Conservation (phyloP, 2,113 vertebrate species). For the Poicephalus meyeri region DNA sequence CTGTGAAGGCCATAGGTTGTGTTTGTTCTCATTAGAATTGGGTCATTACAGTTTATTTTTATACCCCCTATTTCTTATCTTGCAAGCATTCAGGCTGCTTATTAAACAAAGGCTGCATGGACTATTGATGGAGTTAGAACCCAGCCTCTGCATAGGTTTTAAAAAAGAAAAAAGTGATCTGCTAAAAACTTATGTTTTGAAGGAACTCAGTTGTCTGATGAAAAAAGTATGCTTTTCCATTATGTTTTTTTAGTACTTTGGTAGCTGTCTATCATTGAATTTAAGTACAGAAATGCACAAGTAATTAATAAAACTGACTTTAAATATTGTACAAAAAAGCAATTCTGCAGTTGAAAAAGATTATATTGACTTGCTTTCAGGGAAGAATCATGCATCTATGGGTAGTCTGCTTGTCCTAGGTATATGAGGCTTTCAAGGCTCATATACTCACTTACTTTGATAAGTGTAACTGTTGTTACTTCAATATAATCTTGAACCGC, state of each 20-base stretch:
- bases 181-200: background rate
- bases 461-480: background rate
- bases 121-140: background rate
- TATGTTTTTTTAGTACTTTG: background rate
- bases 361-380: background rate
- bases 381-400: background rate
- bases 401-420: background rate
- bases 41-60: background rate
- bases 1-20: background rate
- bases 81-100: background rate
- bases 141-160: background rate
- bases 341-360: background rate
- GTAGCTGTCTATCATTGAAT: background rate
- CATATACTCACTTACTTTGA: background rate
- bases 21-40: background rate
- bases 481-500: background rate
- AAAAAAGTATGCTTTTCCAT: background rate
- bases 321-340: background rate
- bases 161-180: background rate
- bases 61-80: background rate
- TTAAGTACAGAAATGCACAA: background rate
- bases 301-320: background rate
- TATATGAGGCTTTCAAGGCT: background rate
- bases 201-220: background rate
- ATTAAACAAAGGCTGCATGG: background rate